Conservation (phyloP, 2,888 invertebrate species). For the Nezara viridula region DNA sequence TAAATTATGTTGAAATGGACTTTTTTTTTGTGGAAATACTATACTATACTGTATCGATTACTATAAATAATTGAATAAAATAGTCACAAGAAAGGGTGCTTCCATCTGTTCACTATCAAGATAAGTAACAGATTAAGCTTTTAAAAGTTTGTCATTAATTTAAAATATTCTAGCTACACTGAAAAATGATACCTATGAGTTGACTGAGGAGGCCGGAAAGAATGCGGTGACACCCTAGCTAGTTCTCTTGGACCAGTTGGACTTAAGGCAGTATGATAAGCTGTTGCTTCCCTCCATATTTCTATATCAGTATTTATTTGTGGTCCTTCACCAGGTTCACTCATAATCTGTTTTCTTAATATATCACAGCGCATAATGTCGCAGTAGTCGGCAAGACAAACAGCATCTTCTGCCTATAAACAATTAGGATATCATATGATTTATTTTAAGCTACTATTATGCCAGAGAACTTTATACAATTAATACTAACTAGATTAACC, state of each 20-base stretch:
- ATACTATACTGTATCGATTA: neutral
- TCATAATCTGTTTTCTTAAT: slow-evolving; percentile 77
- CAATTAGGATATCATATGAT: neutral
- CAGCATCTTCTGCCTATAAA: slow-evolving; percentile 87
- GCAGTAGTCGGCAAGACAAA: slow-evolving; percentile 94
- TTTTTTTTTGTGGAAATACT: neutral
- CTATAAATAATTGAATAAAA: neutral
- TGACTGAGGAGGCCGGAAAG: slow-evolving; percentile 61
- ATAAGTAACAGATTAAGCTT: neutral
- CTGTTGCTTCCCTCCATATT: slow-evolving; percentile 85
- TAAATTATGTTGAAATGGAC: too few species aligned
- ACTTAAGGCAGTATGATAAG: slow-evolving; percentile 75
- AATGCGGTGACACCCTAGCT: slow-evolving; percentile 69
- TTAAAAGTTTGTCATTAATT: neutral
- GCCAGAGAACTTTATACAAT: neutral
- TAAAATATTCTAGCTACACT: too few species aligned
- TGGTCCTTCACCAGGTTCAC: slow-evolving; percentile 67
- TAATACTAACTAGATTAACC: slow-evolving; percentile 80
- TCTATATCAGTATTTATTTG: slow-evolving; percentile 82
- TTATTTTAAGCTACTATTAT: neutral
- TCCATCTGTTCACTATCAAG: neutral
- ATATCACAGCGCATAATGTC: slow-evolving; percentile 97
- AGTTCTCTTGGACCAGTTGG: slow-evolving; percentile 72
- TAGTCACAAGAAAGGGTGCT: neutral
- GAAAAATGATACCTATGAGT: slow-evolving; percentile 41